Percentiles rank a stretch among this genome's conserved stretches.
These are phyloP conservation scores for Synanthedon myopaeformis DNA, from an alignment of 2,888 invertebrate species.

Conservation along the genomic window DNA sequence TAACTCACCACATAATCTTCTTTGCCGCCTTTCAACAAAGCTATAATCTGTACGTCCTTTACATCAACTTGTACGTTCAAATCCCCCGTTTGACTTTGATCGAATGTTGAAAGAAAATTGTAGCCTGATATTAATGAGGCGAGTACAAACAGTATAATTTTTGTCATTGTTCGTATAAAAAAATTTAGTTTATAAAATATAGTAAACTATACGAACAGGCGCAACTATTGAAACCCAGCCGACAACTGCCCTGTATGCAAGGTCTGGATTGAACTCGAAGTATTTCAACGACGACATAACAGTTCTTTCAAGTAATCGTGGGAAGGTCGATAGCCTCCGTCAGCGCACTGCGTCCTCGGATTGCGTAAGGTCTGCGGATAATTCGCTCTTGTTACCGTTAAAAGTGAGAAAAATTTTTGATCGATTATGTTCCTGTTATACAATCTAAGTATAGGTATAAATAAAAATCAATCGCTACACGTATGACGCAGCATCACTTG, in stretches of 20 bases:
- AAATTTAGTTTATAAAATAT: constrained; percentile 1
- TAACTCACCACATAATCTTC: constrained; percentile 71
- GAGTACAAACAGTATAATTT: constrained; percentile 7
- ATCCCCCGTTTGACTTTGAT: constrained; percentile 83
- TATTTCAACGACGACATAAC: constrained; percentile 64
- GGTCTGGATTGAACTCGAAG: constrained; percentile 22
- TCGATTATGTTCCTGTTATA: background rate
- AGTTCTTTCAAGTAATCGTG: constrained; percentile 63
- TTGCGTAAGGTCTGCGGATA: constrained; percentile 48
- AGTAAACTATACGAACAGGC: constrained; percentile 13
- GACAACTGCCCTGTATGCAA: constrained; percentile 1
- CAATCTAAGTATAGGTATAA: background rate
- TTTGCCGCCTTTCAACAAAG: constrained; percentile 71
- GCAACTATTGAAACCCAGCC: constrained; percentile 32
- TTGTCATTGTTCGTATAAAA: background rate
- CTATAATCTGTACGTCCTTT: constrained; percentile 82
- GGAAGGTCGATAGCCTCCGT: constrained; percentile 65
- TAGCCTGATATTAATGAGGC: constrained; percentile 16
- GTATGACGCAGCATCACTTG: too few relatives aligned
- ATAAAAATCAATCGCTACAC: background rate
- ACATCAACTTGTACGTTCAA: constrained; percentile 83
- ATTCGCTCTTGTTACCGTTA: constrained; percentile 12
- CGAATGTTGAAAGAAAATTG: constrained; percentile 40
- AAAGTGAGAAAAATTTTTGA: background rate
- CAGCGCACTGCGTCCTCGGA: constrained; percentile 45